Evolutionary conservation across 2,113 vertebrate species (phyloP).

Genomic region (Conger conger): DNA sequence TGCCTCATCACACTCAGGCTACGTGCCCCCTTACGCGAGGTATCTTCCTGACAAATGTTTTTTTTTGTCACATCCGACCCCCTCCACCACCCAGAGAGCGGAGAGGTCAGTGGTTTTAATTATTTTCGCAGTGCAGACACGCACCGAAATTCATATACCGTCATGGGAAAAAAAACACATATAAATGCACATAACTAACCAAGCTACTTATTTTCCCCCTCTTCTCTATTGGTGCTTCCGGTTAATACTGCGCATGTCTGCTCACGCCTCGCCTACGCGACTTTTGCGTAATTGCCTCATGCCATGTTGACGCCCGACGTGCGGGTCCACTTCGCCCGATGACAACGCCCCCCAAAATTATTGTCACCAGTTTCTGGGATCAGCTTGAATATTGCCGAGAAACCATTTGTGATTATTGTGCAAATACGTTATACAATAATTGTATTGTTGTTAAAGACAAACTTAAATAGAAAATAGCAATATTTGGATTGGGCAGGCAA

Average conservation of each 20-base stretch:
- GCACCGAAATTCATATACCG: slow-evolving; percentile 42
- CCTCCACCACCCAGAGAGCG: neutral
- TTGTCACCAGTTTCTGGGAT: neutral
- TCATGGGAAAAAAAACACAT: slow-evolving; percentile 49
- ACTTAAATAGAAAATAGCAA: no score
- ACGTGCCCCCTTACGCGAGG: neutral
- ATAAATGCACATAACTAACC: slow-evolving; percentile 20
- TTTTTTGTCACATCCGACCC: neutral
- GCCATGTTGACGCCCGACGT: slow-evolving; percentile 48
- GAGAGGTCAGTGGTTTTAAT: neutral
- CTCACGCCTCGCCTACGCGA: slow-evolving; percentile 26
- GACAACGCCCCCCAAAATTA: neutral
- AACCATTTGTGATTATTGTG: no score
- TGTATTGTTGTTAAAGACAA: no score
- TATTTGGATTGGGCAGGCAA: no score
- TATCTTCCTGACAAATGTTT: neutral
- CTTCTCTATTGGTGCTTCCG: slow-evolving; percentile 67
- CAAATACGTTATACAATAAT: no score
- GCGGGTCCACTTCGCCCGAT: slow-evolving; percentile 60
- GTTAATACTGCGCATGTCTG: slow-evolving; percentile 68
- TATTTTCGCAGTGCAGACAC: slow-evolving; percentile 9
- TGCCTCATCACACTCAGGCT: slow-evolving; percentile 62
- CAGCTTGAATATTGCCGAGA: neutral
- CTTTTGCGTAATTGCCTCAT: slow-evolving; percentile 31
- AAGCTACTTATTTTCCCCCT: slow-evolving; percentile 60